Base-by-base conservation (phyloP, 2,113 vertebrate genomes). In the Ptilorrhoa leucosticta region DNA sequence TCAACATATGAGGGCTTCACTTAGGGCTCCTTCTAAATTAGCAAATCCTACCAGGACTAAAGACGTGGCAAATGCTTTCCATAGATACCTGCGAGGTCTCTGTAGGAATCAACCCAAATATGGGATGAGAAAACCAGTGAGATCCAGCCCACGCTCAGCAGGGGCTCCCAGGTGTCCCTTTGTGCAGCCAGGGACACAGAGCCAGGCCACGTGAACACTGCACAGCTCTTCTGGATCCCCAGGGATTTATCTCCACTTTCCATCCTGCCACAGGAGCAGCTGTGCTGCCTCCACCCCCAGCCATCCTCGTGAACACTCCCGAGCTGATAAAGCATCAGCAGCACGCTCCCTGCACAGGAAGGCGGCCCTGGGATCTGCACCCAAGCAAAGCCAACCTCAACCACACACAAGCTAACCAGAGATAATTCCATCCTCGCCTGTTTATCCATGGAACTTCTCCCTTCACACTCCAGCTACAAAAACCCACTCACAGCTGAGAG, bases 401-500 rank as follows among this genome's bases (percentile, higher is more conserved):
- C 5, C 68, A 35, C 21, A n/a, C 31, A 75, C 6, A 12, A 44
- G 31, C 9, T 4, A 39, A 12, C 13, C 4, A 42, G 12, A 79
- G 18, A 57, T 8, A 44, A 76, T 44, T 44, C 75, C 80, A 27
- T 6, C 30, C 44, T 60, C 7, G 9, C 15, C 87, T 87, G 33
- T 57, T 88, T 73, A 90, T 70, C 88, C 57, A 3, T 2, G 64
- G 78, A 94, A 40, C 72, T 58, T 68, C 54, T 78, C 50, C 72
- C 77, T 89, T 87, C 93, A n/a, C 83, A 53, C 83, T 92, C 89
- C 94, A 94, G 86, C 87, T 4, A 66, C 35, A 71, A 81, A 93
- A 96, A 11, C 89, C 86, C 86, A 94, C 95, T 89, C 77, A 45
- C 13, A 95, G 78, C 91, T 75, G 93, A 95, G 80, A 75, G 81